These are phyloP conservation scores for Rhagophthalmus giganteus DNA, from an alignment of 2,888 invertebrate species.

Conservation along the genomic window DNA sequence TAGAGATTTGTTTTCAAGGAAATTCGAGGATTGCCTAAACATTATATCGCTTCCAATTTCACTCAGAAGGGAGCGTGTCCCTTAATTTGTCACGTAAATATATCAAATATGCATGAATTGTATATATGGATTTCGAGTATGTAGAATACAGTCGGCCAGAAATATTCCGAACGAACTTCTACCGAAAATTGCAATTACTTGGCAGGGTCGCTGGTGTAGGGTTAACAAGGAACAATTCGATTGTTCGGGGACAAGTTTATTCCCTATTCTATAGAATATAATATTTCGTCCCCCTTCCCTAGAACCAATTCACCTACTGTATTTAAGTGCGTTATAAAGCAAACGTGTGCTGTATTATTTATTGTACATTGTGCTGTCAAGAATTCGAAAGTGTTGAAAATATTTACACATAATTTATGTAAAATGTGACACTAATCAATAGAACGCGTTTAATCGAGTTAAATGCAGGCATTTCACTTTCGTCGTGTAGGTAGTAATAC, in stretches of 20 bases:
- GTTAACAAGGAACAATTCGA: slow-evolving; percentile 57
- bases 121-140: slow-evolving; percentile 50
- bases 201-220: slow-evolving; percentile 49
- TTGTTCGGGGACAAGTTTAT: slow-evolving; percentile 45
- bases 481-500: no score
- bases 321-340: background rate
- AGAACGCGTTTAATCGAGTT: no score
- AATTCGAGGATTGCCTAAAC: slow-evolving; percentile 14
- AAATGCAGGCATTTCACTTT: no score
- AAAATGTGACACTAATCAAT: no score
- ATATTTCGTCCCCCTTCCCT: slow-evolving; percentile 19
- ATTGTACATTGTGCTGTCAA: slow-evolving; percentile 10
- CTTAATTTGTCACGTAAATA: slow-evolving; percentile 56
- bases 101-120: slow-evolving; percentile 56
- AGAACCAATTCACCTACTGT: slow-evolving; percentile 1
- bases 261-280: slow-evolving; percentile 28
- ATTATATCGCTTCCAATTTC: slow-evolving; percentile 48
- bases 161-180: slow-evolving; percentile 16
- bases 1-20: slow-evolving; percentile 15
- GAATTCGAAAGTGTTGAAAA: slow-evolving; percentile 4
- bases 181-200: slow-evolving; percentile 18
- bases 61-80: slow-evolving; percentile 40
- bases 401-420: slow-evolving; percentile 5
- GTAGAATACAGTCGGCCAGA: slow-evolving; percentile 42
- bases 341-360: slow-evolving; percentile 2